Conservation (phyloP, 2,797 vertebrate genomes). For the Hypotaenidia okinawae region DNA sequence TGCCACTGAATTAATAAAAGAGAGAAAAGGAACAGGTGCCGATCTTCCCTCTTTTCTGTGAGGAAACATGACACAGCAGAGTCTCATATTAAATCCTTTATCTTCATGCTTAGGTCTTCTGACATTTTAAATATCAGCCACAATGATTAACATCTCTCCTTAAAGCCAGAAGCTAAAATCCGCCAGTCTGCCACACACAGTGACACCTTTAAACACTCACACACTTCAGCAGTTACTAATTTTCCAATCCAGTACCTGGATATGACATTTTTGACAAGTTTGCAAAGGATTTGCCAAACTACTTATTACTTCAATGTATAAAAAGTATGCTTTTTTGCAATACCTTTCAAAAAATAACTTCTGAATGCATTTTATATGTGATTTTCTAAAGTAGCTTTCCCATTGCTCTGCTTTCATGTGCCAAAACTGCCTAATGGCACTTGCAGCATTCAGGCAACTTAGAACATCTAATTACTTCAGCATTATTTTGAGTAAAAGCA, state of each 20-base stretch:
- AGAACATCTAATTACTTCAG: conserved; percentile 29
- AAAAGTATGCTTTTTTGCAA: conserved; percentile 49
- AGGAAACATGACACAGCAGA: conserved; percentile 46
- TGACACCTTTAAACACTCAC: conserved; percentile 71
- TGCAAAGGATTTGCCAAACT: conserved; percentile 69
- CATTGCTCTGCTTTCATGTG: neutral
- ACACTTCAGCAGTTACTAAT: conserved; percentile 76
- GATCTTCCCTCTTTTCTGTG: neutral
- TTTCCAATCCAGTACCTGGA: conserved; percentile 77
- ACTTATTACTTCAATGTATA: conserved; percentile 69
- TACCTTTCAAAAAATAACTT: conserved; percentile 61
- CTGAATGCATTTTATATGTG: conserved; percentile 1
- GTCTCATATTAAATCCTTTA: conserved; percentile 46
- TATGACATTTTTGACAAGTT: conserved; percentile 80
- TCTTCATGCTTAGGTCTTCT: conserved; percentile 65
- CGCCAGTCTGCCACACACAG: conserved; percentile 21
- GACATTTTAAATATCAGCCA: conserved; percentile 73
- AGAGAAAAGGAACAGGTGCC: neutral
- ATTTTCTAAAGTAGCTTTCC: conserved; percentile 57
- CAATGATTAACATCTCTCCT: conserved; percentile 74
- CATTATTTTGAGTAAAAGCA: conserved; percentile 9
- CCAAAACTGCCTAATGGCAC: conserved; percentile 19
- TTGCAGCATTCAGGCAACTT: neutral
- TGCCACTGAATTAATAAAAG: neutral
- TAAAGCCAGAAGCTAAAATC: conserved; percentile 68